Evolutionary conservation across 2,888 invertebrate species (phyloP), one percentile per base, ranked within the genome.

Genomic region (Euplexia lucipara): DNA sequence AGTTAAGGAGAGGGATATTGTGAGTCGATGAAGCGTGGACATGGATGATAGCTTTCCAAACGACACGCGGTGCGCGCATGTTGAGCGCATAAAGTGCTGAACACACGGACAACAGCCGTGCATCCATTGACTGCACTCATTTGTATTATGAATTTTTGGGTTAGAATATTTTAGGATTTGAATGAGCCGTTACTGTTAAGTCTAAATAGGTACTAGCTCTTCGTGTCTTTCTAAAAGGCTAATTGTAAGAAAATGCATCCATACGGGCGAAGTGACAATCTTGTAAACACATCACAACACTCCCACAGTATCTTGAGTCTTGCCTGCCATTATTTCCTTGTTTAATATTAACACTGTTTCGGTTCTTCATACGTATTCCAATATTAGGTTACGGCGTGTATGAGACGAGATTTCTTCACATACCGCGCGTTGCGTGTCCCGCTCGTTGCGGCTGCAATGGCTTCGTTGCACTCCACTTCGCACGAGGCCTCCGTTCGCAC

Each of bases 381-480:
- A 60, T 66, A 63, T 65, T 60, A 42, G 53, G 51, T 58, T 56
- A 58, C 58, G 54, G 68, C 64, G 65, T 68, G 66, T 64, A 52
- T 61, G 48, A 72, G 78, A 71, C 78, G 72, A 88, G 88, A 89
- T 94, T 93, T 94, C 93, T 90, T 92, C 91, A 82, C 93, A 93
- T 94, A 90, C 93, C 92, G 81, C 58, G 65, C 78, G 71, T 92
- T 86, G 94, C 93, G 92, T 93, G 94, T 81, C 82, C 72, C 72
- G 57, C 65, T 63, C 59, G 48, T 59, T 54, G 79, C 65, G 71
- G 75, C 62, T 75, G 81, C 70, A 71, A 75, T 81, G 76, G 83
- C 78, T 82, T 65, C 89, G 94, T 90, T 83, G 86, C 92, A 93
- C 90, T 92, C 93, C 90, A 94, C 83, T 94, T 94, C 90, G 85